Conservation (phyloP, 1,140 invertebrate species). For the Drosophila virilis region DNA sequence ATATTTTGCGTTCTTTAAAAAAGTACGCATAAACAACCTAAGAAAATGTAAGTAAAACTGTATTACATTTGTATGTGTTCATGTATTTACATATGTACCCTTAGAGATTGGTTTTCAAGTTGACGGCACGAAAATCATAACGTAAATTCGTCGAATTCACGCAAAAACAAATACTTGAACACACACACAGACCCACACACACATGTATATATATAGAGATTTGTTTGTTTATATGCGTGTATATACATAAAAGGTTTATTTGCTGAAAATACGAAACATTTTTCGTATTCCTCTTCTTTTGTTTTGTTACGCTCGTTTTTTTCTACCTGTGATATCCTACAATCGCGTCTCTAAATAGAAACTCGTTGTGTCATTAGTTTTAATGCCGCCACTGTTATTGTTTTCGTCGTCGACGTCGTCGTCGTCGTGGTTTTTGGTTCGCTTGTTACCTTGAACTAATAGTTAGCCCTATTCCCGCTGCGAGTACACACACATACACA, state of each 20-base stretch:
- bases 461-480: conserved; percentile 67
- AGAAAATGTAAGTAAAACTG: background rate
- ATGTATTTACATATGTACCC: conserved; percentile 4
- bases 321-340: conserved; percentile 78
- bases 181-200: background rate
- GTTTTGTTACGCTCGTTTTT: conserved; percentile 46
- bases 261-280: conserved; percentile 61
- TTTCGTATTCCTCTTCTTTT: conserved; percentile 62
- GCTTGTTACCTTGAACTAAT: conserved; percentile 76
- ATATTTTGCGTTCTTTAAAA: background rate
- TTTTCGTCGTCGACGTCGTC: conserved; percentile 24
- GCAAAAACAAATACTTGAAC: conserved; percentile 1
- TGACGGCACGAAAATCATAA: background rate
- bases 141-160: conserved; percentile 1
- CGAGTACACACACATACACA: conserved; percentile 42
- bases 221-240: conserved; percentile 34
- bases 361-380: conserved; percentile 78
- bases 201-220: no score
- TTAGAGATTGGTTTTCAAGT: background rate
- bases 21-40: background rate
- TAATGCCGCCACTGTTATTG: conserved; percentile 36
- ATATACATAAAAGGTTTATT: conserved; percentile 36
- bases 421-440: conserved; percentile 50
- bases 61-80: conserved; percentile 6
- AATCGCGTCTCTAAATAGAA: conserved; percentile 78